Evolutionary conservation across 2,797 vertebrate species (phyloP).

Genomic region (Spea hammondii): DNA sequence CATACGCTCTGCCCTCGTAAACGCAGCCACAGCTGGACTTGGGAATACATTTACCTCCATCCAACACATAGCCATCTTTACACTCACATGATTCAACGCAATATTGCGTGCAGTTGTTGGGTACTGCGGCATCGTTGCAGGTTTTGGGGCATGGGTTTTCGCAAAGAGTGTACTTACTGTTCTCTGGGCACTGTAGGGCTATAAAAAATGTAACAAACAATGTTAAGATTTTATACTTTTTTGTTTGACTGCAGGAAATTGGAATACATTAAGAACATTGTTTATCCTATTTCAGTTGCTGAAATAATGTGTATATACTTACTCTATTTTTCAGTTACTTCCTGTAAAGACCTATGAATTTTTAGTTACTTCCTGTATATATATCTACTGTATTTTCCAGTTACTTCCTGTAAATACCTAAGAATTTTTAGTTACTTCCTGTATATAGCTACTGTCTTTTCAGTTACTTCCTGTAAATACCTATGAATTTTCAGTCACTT

Average conservation of each 20-base stretch:
- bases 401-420: no score
- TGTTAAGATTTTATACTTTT: background rate
- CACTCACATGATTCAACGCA: constrained; percentile 80
- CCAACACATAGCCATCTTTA: constrained; percentile 67
- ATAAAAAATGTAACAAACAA: background rate
- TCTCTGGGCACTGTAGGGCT: constrained; percentile 64
- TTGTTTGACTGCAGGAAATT: background rate
- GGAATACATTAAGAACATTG: no score
- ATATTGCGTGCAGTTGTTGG: constrained; percentile 55
- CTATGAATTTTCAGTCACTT: no score
- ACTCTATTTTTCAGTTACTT: no score
- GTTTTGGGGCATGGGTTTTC: constrained; percentile 70
- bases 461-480: no score
- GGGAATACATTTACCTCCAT: constrained; percentile 67
- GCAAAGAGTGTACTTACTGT: constrained; percentile 78
- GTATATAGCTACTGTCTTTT: no score
- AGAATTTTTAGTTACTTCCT: no score
- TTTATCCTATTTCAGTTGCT: no score
- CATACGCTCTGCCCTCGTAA: constrained; percentile 66
- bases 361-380: no score
- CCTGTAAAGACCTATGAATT: no score
- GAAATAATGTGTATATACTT: no score
- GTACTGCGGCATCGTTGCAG: constrained; percentile 61
- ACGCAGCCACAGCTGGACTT: constrained; percentile 71
- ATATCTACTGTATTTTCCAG: no score